A percentile compares a stretch with the other conserved stretches of the same genome.
phyloP scores from a whole-genome alignment of 2,888 invertebrate genomes.

The Conistra vaccinii region DNA sequence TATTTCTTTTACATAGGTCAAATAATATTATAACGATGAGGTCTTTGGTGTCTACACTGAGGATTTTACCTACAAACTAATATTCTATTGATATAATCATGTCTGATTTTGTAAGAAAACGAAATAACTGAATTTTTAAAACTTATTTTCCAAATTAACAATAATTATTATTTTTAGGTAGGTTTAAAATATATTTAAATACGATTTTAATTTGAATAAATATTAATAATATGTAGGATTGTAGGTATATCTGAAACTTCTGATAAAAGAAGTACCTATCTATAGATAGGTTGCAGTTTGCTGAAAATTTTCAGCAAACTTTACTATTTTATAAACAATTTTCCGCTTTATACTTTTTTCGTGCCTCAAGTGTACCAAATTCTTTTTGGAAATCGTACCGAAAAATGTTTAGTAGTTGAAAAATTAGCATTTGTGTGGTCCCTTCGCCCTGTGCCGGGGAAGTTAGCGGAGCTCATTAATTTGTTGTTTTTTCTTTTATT shows the following conservation, averaged over 20 bases:
- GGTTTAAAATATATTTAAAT: background rate
- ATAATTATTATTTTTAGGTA: background rate
- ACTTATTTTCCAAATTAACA: background rate
- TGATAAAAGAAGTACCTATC: background rate
- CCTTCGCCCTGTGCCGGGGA: slow-evolving; percentile 56
- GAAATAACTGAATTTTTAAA: background rate
- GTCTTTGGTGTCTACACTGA: background rate
- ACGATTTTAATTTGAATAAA: background rate
- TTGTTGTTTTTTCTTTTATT: slow-evolving; percentile 71
- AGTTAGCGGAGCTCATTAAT: slow-evolving; percentile 71
- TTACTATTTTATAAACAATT: background rate
- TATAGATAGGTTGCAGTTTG: too few species aligned
- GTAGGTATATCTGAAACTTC: background rate
- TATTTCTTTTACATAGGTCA: background rate
- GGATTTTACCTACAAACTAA: too few species aligned
- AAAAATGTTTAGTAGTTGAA: slow-evolving; percentile 83
- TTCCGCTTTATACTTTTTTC: slow-evolving; percentile 30
- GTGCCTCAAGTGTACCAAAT: slow-evolving; percentile 63
- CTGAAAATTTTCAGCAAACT: background rate
- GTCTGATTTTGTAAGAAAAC: background rate
- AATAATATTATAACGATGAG: background rate
- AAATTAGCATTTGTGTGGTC: slow-evolving; percentile 83
- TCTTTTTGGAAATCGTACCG: slow-evolving; percentile 74
- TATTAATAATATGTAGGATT: too few species aligned
- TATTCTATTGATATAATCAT: background rate